Evolutionary conservation across 2,797 vertebrate genomes (phyloP).

Genomic region (Rhinella marina): DNA sequence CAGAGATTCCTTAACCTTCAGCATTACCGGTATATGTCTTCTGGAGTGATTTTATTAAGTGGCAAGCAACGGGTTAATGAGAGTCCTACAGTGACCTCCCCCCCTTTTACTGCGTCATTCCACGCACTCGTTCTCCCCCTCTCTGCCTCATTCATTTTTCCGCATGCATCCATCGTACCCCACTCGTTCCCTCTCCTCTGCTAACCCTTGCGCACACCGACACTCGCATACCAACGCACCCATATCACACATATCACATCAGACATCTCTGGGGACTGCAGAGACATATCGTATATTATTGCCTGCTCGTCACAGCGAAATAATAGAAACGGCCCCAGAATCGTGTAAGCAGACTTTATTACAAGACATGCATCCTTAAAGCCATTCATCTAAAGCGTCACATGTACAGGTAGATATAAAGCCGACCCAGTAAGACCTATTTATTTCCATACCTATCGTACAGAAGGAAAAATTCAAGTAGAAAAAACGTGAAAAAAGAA

Average conservation of each 20-base stretch:
- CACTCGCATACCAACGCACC: constrained; percentile 14
- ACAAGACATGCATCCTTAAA: background rate
- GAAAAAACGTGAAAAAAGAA: background rate
- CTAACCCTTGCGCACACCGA: constrained; percentile 19
- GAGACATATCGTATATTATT: constrained; percentile 9
- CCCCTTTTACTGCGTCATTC: constrained; percentile 57
- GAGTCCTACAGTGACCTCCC: constrained; percentile 52
- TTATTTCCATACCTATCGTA: constrained; percentile 26
- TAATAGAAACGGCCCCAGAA: background rate
- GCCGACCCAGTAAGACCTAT: constrained; percentile 21
- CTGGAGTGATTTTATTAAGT: background rate
- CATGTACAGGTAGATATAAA: constrained; percentile 10
- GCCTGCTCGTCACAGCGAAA: background rate
- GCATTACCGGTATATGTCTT: background rate
- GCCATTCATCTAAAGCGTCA: background rate
- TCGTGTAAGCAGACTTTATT: background rate
- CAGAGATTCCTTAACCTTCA: background rate
- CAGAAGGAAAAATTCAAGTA: background rate
- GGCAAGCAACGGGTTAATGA: constrained; percentile 47
- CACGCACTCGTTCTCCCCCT: constrained; percentile 44
- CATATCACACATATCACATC: background rate
- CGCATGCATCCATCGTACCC: constrained; percentile 54
- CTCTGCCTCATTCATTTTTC: constrained; percentile 61
- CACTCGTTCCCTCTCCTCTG: constrained; percentile 50
- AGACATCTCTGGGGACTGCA: constrained; percentile 1